Evolutionary conservation across 2,797 vertebrate genomes (phyloP).

Genomic region (Arnoldichthys spilopterus): DNA sequence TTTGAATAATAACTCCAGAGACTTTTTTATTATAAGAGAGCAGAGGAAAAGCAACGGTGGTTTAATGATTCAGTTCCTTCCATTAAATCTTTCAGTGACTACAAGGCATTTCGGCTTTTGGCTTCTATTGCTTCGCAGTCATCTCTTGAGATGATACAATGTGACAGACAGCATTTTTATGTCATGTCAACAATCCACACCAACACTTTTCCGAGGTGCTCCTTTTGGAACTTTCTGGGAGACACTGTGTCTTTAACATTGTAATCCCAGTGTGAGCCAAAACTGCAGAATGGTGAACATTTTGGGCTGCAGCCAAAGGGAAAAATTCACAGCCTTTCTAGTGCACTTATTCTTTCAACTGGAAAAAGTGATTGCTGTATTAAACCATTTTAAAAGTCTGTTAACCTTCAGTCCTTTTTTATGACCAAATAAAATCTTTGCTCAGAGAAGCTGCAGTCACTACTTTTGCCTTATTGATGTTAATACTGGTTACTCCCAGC

Average conservation of each 20-base stretch:
- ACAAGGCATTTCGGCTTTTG: neutral
- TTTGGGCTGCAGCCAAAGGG: conserved; percentile 17
- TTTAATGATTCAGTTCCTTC: conserved; percentile 5
- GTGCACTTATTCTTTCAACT: conserved; percentile 15
- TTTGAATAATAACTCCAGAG: conserved; percentile 15
- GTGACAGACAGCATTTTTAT: neutral
- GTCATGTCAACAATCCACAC: neutral
- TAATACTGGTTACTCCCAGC: conserved; percentile 6
- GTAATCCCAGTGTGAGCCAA: neutral
- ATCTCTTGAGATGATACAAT: neutral
- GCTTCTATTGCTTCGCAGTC: neutral
- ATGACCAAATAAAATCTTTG: conserved; percentile 21
- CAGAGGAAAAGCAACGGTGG: neutral
- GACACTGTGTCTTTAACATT: neutral
- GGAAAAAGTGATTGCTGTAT: conserved; percentile 35
- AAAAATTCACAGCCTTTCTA: conserved; percentile 13
- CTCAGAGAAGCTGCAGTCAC: conserved; percentile 28
- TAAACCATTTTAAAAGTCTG: conserved; percentile 32
- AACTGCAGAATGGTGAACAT: conserved; percentile 1
- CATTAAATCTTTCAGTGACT: neutral
- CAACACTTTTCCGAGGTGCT: neutral
- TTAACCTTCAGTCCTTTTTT: conserved; percentile 33
- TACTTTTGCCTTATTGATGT: conserved; percentile 7
- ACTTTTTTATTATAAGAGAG: neutral
- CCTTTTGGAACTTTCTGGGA: neutral